Percentiles rank a stretch among this genome's conserved stretches.
These are phyloP conservation scores for Sycophila texana DNA, from an alignment of 2,888 invertebrate species.

Conservation along the genomic window DNA sequence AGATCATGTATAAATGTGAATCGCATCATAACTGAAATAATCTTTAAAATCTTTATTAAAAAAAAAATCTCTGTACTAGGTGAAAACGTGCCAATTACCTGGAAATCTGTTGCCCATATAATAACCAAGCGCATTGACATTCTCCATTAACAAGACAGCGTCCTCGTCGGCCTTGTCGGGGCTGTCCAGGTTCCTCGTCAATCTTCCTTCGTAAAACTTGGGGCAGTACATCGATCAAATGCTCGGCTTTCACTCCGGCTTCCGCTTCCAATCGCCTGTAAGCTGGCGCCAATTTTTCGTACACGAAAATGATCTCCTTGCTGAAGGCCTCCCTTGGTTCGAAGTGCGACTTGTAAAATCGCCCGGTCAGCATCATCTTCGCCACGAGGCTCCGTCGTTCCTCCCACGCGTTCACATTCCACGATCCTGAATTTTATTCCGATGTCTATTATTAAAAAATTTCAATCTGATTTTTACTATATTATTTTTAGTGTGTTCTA, in stretches of 20 bases:
- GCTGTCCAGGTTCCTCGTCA: conserved; percentile 71
- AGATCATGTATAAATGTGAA: too few species aligned
- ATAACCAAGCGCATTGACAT: conserved; percentile 78
- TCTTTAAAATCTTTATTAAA: too few species aligned
- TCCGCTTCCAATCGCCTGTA: conserved; percentile 75
- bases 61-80: too few species aligned
- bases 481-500: too few species aligned
- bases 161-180: conserved; percentile 73
- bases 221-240: conserved; percentile 76
- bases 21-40: too few species aligned
- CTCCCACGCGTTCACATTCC: conserved; percentile 53
- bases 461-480: too few species aligned
- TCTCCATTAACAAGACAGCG: conserved; percentile 79
- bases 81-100: too few species aligned
- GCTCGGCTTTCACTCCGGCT: not conserved
- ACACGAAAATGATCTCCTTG: conserved; percentile 78
- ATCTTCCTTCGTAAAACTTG: conserved; percentile 78
- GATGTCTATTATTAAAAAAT: too few species aligned
- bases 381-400: conserved; percentile 77
- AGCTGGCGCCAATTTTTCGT: conserved; percentile 76
- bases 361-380: conserved; percentile 79
- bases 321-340: conserved; percentile 68
- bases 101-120: conserved; percentile 75
- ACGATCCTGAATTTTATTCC: too few species aligned
- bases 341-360: conserved; percentile 73